Base-by-base conservation (phyloP, 2,888 invertebrate genomes). In the Drosophila flavopinicola region DNA sequence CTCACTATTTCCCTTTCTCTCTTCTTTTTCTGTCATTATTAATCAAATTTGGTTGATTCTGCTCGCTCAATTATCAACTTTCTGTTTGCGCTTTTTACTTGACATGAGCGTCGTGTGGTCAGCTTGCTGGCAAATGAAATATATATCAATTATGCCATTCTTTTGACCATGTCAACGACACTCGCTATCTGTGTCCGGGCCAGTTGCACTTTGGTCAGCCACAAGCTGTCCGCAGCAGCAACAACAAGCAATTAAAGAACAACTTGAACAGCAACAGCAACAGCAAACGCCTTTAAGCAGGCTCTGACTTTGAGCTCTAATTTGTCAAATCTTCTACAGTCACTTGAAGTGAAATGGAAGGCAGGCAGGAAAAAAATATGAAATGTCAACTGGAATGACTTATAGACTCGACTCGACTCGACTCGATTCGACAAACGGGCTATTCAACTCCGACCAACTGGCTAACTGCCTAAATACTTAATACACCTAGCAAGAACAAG, bases 401-500 rank as follows among this genome's bases (percentile, higher is more conserved):
- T 75, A 82, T 72, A 65, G 83, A 72, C 75, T 60, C 39, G n/a
- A n/a, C n/a, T n/a, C n/a, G n/a, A n/a, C n/a, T n/a, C n/a, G n/a
- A n/a, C n/a, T n/a, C n/a, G n/a, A n/a, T n/a, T n/a, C n/a, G 53
- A 45, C 59, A 44, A 69, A 67, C 49, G 61, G 68, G 54, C 69
- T 54, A 69, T 65, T 54, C 49, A 61, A 65, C 70, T 51, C 37
- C 66, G 45, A 56, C 39, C 61, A 56, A 74, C 68, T 66, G 75
- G 58, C 75, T 75, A 79, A 77, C 77, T 75, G 79, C 83, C 72
- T 83, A 85, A 84, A 82, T 85, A 66, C 77, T 76, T 75, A 75
- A 78, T 69, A 75, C 61, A 57, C 63, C 66, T 53, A 58, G 60
- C 44, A 45, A 38, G 32, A 38, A 38, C 52, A 52, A 56, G 17